Percentiles rank a stretch among this genome's conserved stretches.
phyloP scores from a whole-genome alignment of 2,797 vertebrate species.

The Xiphorhynchus erythropygius region DNA sequence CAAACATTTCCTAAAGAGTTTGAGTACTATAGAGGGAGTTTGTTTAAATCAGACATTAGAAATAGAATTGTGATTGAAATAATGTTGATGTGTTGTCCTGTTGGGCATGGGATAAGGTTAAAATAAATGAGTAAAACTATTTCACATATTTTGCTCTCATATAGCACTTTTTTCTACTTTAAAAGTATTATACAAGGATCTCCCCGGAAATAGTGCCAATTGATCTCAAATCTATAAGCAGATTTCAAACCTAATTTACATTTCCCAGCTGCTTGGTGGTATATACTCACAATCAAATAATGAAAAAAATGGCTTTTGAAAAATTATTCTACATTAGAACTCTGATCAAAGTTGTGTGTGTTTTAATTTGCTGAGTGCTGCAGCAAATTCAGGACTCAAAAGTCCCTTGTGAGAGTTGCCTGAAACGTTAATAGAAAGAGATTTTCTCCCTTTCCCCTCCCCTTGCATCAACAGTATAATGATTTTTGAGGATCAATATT shows the following conservation, averaged over 20 bases:
- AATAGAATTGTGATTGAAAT: not conserved
- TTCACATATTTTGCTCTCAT: not conserved
- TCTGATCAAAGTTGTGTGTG: not conserved
- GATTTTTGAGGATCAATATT: constrained; percentile 29
- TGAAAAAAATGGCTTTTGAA: constrained; percentile 27
- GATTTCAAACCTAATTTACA: constrained; percentile 53
- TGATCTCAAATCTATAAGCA: constrained; percentile 31
- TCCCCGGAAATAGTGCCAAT: not conserved
- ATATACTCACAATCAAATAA: not conserved
- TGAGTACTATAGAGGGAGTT: not conserved
- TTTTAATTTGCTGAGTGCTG: constrained; percentile 44
- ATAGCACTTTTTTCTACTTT: not conserved
- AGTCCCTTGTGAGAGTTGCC: not conserved
- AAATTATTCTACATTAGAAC: constrained; percentile 10
- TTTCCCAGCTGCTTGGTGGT: constrained; percentile 15
- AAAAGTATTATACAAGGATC: not conserved
- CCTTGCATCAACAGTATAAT: not conserved
- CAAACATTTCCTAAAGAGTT: not conserved
- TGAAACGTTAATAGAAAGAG: not conserved
- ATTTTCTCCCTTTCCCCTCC: not conserved
- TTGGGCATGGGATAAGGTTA: not conserved
- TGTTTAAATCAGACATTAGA: not conserved
- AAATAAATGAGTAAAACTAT: not conserved
- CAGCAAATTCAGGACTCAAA: not conserved
- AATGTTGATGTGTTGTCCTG: not conserved